A percentile compares a stretch with the other conserved stretches of the same genome.
phyloP scores from a whole-genome alignment of 2,888 invertebrate genomes.

The Sepiola atlantica region DNA sequence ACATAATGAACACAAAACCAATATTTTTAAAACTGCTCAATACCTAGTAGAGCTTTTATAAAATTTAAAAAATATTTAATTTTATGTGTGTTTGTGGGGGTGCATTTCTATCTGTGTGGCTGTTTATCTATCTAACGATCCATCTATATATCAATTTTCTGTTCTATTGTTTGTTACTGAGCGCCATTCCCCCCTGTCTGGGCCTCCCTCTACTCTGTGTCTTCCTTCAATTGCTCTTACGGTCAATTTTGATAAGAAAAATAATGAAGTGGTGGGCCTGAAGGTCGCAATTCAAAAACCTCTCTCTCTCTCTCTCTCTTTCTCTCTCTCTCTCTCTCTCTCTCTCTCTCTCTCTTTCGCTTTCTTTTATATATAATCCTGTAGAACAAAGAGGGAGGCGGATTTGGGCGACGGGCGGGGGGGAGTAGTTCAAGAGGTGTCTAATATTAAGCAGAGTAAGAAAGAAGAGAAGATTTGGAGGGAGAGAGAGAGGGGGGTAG shows the following conservation, averaged over 20 bases:
- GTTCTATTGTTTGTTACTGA: too few species aligned
- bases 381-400: background rate
- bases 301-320: too few species aligned
- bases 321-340: background rate
- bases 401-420: background rate
- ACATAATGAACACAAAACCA: too few species aligned
- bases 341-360: background rate
- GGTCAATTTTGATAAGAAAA: constrained; percentile 18
- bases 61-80: too few species aligned
- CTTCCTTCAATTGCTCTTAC: background rate
- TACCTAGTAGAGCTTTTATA: too few species aligned
- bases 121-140: too few species aligned
- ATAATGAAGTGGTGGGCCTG: background rate
- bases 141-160: too few species aligned
- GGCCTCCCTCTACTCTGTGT: background rate
- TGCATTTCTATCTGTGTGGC: too few species aligned
- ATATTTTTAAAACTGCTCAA: too few species aligned
- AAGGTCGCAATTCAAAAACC: background rate
- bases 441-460: background rate
- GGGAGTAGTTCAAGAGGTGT: background rate
- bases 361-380: constrained; percentile 4
- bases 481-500: background rate
- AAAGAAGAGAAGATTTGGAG: background rate
- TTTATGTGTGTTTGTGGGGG: too few species aligned
- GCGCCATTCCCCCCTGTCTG: too few species aligned